A percentile compares a stretch with the other conserved stretches of the same genome.
Evolutionary conservation across 2,797 vertebrate genomes (phyloP).

Genomic region (Myripristis jacobus): DNA sequence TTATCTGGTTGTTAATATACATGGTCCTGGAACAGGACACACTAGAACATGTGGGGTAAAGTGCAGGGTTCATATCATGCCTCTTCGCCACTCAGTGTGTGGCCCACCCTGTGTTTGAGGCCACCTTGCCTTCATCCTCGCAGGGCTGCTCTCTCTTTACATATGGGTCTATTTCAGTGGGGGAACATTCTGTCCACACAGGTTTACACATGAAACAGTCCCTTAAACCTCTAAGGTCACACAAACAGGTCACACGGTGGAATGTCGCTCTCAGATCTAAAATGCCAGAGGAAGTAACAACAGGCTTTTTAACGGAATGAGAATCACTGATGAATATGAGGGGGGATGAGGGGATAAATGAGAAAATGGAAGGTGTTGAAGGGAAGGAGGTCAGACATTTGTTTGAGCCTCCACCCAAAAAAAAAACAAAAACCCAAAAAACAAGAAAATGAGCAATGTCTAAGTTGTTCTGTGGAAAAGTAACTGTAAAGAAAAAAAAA

Average conservation of each 20-base stretch:
- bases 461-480: neutral
- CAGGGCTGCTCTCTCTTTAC: conserved; percentile 34
- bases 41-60: conserved; percentile 13
- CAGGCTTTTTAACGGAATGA: conserved; percentile 1
- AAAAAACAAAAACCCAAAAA: too few species aligned
- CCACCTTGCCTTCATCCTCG: neutral
- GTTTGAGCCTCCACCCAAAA: neutral
- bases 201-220: conserved; percentile 8
- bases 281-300: conserved; percentile 31
- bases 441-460: neutral
- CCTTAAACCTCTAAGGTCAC: neutral
- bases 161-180: conserved; percentile 53
- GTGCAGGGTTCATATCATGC: neutral
- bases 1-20: too few species aligned
- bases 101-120: too few species aligned
- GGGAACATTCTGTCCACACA: conserved; percentile 24
- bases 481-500: neutral
- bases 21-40: neutral
- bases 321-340: neutral
- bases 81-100: neutral
- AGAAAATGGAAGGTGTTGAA: neutral
- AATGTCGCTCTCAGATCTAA: conserved; percentile 35
- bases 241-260: conserved; percentile 1
- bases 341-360: conserved; percentile 1
- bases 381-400: conserved; percentile 1